A percentile compares a stretch with the other conserved stretches of the same genome.
These are phyloP conservation scores for Ischnus inquisitorius DNA, from an alignment of 2,888 invertebrate genomes.

Conservation along the genomic window DNA sequence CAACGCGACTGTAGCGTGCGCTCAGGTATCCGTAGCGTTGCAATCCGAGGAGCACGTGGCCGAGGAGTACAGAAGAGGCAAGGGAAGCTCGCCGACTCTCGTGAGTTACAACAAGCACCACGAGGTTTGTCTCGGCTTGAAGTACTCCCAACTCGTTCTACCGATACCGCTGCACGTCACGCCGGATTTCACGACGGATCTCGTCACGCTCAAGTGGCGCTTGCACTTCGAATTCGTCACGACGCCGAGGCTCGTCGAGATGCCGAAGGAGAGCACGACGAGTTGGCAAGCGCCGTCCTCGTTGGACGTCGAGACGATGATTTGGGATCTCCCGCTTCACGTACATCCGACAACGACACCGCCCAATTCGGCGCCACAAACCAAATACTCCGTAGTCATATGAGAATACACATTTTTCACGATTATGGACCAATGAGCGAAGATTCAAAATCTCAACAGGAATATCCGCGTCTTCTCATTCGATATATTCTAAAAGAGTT, in stretches of 20 bases:
- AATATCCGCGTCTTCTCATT: not conserved
- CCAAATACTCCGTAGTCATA: slow-evolving; percentile 81
- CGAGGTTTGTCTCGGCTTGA: slow-evolving; percentile 95
- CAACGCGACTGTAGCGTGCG: slow-evolving; percentile 95
- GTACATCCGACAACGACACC: slow-evolving; percentile 93
- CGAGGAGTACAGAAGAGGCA: slow-evolving; percentile 85
- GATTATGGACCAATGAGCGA: too few species aligned
- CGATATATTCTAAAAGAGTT: slow-evolving; percentile 1
- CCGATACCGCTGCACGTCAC: slow-evolving; percentile 98
- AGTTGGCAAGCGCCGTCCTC: slow-evolving; percentile 94
- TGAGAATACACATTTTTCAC: slow-evolving; percentile 64
- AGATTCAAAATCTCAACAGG: not conserved
- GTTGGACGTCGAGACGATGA: slow-evolving; percentile 98
- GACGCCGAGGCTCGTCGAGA: slow-evolving; percentile 89
- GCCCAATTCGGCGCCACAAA: slow-evolving; percentile 82
- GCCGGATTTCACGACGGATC: slow-evolving; percentile 97
- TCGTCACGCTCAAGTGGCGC: slow-evolving; percentile 97
- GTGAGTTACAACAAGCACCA: slow-evolving; percentile 96
- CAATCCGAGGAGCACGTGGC: slow-evolving; percentile 95
- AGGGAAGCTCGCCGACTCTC: slow-evolving; percentile 81
- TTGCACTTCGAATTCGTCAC: slow-evolving; percentile 99
- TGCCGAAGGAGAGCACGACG: slow-evolving; percentile 87
- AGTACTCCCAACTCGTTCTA: slow-evolving; percentile 95
- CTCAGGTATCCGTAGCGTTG: slow-evolving; percentile 97
- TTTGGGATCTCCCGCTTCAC: slow-evolving; percentile 98